A percentile compares a stretch with the other conserved stretches of the same genome.
Conservation (phyloP, 2,113 vertebrate genomes). For the Pseudonaja textilis region DNA sequence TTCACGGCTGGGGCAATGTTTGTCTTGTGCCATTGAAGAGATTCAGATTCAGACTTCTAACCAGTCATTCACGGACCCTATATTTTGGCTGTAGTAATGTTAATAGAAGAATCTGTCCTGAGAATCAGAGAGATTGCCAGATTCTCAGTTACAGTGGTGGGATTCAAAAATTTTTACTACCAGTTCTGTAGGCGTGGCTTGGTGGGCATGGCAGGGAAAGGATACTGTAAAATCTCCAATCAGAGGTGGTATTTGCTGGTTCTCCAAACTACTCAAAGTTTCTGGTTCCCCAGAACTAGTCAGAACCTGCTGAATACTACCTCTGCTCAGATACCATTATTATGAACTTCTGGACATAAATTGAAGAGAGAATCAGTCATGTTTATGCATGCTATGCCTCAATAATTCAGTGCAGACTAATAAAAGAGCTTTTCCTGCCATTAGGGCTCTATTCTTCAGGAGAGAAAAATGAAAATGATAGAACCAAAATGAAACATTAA, state of each 20-base stretch:
- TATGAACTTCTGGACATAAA: not conserved
- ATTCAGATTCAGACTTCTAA: not conserved
- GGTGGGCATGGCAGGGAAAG: too few species aligned
- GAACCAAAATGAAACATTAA: not conserved
- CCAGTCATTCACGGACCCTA: not conserved
- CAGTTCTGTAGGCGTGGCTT: too few species aligned
- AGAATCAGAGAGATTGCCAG: not conserved
- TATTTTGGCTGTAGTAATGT: not conserved
- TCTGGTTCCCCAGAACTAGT: too few species aligned
- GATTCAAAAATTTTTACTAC: too few species aligned
- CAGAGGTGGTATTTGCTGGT: too few species aligned
- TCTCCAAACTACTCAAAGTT: too few species aligned
- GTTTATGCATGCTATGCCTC: not conserved
- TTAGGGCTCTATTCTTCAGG: not conserved
- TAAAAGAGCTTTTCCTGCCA: not conserved
- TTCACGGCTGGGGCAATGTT: not conserved
- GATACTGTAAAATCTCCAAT: too few species aligned
- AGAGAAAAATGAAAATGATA: not conserved
- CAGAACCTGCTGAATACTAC: too few species aligned
- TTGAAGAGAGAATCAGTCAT: not conserved
- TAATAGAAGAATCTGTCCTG: not conserved
- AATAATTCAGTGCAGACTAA: not conserved
- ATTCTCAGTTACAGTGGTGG: not conserved
- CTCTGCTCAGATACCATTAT: not conserved
- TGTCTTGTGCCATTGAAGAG: not conserved